Percentiles rank a stretch among this genome's conserved stretches.
These are phyloP conservation scores for Azemiops feae DNA, from an alignment of 2,113 vertebrate species.

Conservation along the genomic window DNA sequence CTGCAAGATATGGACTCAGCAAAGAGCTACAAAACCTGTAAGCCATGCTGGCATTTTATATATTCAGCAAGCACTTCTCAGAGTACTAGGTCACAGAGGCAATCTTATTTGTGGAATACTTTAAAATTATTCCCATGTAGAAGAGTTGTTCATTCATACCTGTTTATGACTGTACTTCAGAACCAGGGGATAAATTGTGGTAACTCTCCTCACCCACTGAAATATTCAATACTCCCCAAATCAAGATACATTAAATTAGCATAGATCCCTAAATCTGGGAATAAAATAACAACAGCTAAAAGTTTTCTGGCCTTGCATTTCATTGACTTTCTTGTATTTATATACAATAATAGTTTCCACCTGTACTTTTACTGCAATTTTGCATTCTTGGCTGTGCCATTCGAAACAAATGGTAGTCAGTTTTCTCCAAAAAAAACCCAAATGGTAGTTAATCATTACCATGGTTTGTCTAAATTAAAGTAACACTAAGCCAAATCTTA, in stretches of 20 bases:
- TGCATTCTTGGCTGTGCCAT: background rate
- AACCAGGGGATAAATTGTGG: background rate
- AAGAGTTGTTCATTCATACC: background rate
- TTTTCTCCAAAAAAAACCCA: no score
- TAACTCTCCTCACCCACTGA: background rate
- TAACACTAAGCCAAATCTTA: background rate
- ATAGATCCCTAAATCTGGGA: background rate
- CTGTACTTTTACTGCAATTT: background rate
- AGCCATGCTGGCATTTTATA: background rate
- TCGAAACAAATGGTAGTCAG: background rate
- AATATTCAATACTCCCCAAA: background rate
- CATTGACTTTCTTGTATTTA: no score
- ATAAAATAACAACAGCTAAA: background rate
- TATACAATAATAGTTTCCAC: no score
- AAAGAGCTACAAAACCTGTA: background rate
- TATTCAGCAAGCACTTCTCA: background rate
- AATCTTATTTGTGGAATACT: background rate
- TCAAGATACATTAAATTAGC: no score
- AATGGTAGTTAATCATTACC: background rate
- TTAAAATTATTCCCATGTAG: background rate
- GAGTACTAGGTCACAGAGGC: background rate
- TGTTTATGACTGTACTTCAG: background rate
- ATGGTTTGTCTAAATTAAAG: background rate
- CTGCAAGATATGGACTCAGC: background rate
- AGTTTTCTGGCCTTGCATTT: background rate